These are phyloP conservation scores for Umimayanthus kanabou DNA, from an alignment of 92 coral and sea anemone species.

Conservation along the genomic window DNA sequence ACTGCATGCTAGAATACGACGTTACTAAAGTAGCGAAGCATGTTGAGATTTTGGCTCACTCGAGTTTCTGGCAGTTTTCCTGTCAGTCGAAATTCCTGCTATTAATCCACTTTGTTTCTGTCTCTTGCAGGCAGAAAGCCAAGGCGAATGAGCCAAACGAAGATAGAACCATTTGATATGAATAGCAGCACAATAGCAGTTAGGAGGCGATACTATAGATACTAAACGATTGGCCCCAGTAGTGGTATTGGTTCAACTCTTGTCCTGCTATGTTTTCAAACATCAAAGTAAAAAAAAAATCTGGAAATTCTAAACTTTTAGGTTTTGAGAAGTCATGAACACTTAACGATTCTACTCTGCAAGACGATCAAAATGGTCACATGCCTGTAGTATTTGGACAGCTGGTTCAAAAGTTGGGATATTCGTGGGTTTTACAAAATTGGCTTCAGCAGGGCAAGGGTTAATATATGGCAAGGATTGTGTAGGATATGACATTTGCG, in stretches of 20 bases:
- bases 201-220: not conserved
- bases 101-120: conserved; percentile 99
- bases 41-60: not conserved
- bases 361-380: no score
- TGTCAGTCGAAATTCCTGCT: conserved; percentile 16
- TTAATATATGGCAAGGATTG: not conserved
- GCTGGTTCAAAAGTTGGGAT: no score
- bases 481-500: not conserved
- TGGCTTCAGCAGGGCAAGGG: no score
- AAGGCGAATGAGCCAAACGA: conserved; percentile 51
- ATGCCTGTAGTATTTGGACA: no score
- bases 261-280: no score
- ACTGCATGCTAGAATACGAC: conserved; percentile 19
- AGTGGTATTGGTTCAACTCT: not conserved
- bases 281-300: no score
- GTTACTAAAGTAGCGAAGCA: conserved; percentile 1
- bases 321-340: no score
- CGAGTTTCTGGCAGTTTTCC: not conserved
- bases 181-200: not conserved
- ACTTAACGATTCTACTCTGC: no score
- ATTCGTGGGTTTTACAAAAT: no score
- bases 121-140: conserved; percentile 99
- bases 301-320: no score
- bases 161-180: conserved; percentile 11
- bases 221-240: not conserved